Conservation (phyloP, 2,113 vertebrate genomes). For the Odocoileus hemionus region DNA sequence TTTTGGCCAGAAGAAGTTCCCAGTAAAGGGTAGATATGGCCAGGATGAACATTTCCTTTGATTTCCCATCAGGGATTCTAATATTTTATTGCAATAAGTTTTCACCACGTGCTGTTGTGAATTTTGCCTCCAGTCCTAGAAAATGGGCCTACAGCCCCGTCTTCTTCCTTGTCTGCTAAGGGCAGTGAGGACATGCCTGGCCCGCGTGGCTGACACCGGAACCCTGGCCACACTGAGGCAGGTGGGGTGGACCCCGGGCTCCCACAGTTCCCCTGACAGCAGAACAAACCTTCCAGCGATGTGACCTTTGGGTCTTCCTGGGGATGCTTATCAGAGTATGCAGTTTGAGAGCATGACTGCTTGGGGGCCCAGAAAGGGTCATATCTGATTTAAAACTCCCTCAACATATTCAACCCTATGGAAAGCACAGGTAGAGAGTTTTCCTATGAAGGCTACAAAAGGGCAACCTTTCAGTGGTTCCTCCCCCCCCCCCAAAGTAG, state of each 20-base stretch:
- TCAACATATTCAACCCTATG: background rate
- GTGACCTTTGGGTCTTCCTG: background rate
- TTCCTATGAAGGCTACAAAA: background rate
- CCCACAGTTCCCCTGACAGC: background rate
- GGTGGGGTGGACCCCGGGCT: background rate
- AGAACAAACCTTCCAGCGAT: background rate
- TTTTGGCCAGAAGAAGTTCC: background rate
- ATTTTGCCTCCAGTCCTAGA: background rate
- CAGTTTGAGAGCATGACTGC: background rate
- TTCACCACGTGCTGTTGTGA: background rate
- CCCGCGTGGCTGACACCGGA: background rate
- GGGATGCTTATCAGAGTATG: background rate
- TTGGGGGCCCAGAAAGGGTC: background rate
- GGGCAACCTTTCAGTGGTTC: background rate
- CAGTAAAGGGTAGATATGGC: background rate
- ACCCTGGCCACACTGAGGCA: background rate
- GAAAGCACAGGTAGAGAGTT: background rate
- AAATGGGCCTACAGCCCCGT: background rate
- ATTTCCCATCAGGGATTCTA: background rate
- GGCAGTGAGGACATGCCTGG: background rate
- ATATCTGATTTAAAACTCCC: background rate
- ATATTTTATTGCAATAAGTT: background rate
- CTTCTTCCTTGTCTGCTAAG: background rate
- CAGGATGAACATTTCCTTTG: background rate
- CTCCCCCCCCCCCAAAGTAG: background rate